phyloP scores from a whole-genome alignment of 2,888 invertebrate species.

The Willowsia nigromaculata region DNA sequence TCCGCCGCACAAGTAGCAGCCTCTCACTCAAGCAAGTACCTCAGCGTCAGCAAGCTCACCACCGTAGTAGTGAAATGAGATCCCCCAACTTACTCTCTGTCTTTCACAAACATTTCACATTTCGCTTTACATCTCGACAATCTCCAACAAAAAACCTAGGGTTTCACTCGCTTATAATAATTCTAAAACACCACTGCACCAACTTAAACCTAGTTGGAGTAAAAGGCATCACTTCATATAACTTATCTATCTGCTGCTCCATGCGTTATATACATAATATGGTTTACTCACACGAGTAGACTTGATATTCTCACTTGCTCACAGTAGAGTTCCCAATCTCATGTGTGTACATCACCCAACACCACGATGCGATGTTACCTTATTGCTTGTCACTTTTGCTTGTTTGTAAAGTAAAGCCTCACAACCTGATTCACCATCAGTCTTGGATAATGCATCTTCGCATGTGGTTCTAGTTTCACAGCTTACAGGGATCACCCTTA shows the following conservation, averaged over 20 bases:
- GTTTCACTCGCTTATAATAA: too few species aligned
- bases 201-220: background rate
- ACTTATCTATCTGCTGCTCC: too few species aligned
- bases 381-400: constrained; percentile 25
- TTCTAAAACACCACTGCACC: background rate
- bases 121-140: background rate
- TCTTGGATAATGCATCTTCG: constrained; percentile 47
- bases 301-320: background rate
- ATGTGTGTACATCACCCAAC: background rate
- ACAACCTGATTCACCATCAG: constrained; percentile 60
- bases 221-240: background rate
- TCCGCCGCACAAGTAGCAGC: constrained; percentile 65
- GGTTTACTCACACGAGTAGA: background rate
- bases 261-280: background rate
- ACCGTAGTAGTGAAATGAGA: constrained; percentile 10
- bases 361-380: background rate
- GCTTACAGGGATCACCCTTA: background rate
- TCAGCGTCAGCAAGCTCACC: background rate
- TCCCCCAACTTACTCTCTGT: background rate
- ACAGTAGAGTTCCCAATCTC: background rate
- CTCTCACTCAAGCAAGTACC: constrained; percentile 58
- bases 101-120: background rate
- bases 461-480: constrained; percentile 46
- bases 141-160: background rate
- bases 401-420: constrained; percentile 54